Evolutionary conservation across 2,113 vertebrate species (phyloP).

Genomic region (Nibea coibor): DNA sequence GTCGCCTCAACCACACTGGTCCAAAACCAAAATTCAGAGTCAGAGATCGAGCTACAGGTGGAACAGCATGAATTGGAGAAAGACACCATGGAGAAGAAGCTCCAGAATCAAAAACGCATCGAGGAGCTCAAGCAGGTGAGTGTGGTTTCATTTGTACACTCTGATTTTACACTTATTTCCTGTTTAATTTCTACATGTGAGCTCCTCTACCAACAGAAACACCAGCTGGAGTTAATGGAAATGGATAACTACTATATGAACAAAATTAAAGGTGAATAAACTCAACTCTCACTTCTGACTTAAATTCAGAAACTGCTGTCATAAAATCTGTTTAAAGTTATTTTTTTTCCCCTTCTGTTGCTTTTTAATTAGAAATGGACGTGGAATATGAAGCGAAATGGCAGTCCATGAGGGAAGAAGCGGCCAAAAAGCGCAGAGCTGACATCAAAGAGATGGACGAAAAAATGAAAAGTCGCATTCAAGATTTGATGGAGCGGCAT

Average conservation of each 20-base stretch:
- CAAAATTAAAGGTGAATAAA: conserved; percentile 86
- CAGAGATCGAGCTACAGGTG: conserved; percentile 80
- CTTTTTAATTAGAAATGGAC: conserved; percentile 84
- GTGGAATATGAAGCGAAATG: conserved; percentile 85
- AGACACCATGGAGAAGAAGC: conserved; percentile 85
- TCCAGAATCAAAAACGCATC: conserved; percentile 79
- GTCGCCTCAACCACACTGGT: conserved; percentile 71
- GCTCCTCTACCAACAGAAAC: conserved; percentile 84
- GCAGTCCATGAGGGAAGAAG: conserved; percentile 79
- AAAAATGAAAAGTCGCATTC: conserved; percentile 84
- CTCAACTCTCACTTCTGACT: too few species aligned
- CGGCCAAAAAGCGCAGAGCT: conserved; percentile 83
- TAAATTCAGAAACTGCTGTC: neutral
- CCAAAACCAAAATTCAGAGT: conserved; percentile 81
- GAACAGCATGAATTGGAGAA: conserved; percentile 79
- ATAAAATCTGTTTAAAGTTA: neutral
- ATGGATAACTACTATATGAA: conserved; percentile 85
- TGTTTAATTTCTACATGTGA: too few species aligned
- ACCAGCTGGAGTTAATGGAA: conserved; percentile 87
- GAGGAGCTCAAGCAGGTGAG: conserved; percentile 89
- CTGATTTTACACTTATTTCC: too few species aligned
- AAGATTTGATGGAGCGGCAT: conserved; percentile 83
- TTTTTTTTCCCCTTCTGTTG: neutral
- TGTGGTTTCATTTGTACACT: neutral
- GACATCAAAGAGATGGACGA: conserved; percentile 87